Evolutionary conservation across 92 coral and sea anemone species (phyloP).

Genomic region (Meandrina meandrites): DNA sequence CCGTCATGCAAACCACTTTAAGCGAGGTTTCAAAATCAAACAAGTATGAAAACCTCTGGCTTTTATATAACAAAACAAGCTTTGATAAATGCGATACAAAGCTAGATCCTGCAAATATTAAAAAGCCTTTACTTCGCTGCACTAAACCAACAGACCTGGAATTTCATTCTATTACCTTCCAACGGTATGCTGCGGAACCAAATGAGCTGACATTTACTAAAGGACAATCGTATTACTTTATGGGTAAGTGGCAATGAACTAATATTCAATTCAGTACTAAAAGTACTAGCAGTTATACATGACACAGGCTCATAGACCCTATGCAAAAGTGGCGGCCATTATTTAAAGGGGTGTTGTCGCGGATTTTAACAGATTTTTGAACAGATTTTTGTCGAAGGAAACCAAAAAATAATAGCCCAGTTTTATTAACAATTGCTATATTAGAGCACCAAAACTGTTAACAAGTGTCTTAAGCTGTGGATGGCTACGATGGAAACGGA

Average conservation of each 20-base stretch:
- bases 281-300: too few species aligned
- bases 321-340: too few species aligned
- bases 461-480: too few species aligned
- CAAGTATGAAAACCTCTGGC: constrained; percentile 54
- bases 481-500: too few species aligned
- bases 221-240: constrained; percentile 45
- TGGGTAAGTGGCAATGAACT: constrained; percentile 32
- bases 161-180: constrained; percentile 19
- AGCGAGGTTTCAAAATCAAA: constrained; percentile 1
- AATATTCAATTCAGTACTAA: too few species aligned
- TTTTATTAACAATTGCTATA: too few species aligned
- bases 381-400: too few species aligned
- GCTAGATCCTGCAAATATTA: constrained; percentile 19
- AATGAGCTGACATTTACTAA: constrained; percentile 5
- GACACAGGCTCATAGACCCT: too few species aligned
- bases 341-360: too few species aligned
- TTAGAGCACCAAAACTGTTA: too few species aligned
- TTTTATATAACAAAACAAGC: constrained; percentile 40
- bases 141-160: constrained; percentile 25
- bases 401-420: too few species aligned
- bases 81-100: constrained; percentile 46
- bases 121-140: constrained; percentile 13
- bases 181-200: background rate
- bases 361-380: too few species aligned
- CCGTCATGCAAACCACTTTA: constrained; percentile 16